Base-by-base conservation (phyloP, 2,797 vertebrate genomes). In the Sphaeramia orbicularis region DNA sequence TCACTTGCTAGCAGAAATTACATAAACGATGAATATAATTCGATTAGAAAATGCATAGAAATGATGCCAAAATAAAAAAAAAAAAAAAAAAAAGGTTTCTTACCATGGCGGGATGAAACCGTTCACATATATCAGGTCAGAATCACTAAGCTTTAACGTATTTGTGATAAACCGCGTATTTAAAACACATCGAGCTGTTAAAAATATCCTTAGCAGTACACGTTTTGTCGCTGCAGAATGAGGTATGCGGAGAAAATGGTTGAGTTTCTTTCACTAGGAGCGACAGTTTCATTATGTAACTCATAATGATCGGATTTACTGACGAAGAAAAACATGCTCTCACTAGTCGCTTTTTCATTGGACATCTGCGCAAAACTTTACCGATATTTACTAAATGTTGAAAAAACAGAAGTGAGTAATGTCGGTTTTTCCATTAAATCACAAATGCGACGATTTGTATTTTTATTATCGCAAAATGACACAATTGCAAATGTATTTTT, bases 31-130 rank as follows among this genome's bases (percentile, higher is more conserved):
- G 1, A 27, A 19, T 30, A 45, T 4, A 21, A 63, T 63, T 54
- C 3, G 30, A 53, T 61, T 32, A 49, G 48, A 58, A 24, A 75
- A 80, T 76, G 67, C 55, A 78, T 53, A 74, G 65, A 66, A 45
- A 68, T 50, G 32, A 68, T 67, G 41, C 13, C 52, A n/a, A 24
- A n/a, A 60, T 4, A 32, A 3, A 3, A 32, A 32, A 32, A 32
- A 32, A 9, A 9, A 9, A 9, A 66, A 67, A 42, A 32, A 75
- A 53, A 55, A 58, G 4, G 18, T 38, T 54, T 7, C 42, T 18
- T 35, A 38, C 67, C 16, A 36, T 11, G 32, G 52, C 16, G 19
- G 55, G 35, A 65, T 56, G 12, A 16, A 59, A 63, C 40, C 36
- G 48, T 16, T 52, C 43, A 63, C 38, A 54, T 9, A 32, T 11